These are phyloP conservation scores for Anguilla obscura DNA, from an alignment of 2,797 vertebrate species.

Conservation along the genomic window DNA sequence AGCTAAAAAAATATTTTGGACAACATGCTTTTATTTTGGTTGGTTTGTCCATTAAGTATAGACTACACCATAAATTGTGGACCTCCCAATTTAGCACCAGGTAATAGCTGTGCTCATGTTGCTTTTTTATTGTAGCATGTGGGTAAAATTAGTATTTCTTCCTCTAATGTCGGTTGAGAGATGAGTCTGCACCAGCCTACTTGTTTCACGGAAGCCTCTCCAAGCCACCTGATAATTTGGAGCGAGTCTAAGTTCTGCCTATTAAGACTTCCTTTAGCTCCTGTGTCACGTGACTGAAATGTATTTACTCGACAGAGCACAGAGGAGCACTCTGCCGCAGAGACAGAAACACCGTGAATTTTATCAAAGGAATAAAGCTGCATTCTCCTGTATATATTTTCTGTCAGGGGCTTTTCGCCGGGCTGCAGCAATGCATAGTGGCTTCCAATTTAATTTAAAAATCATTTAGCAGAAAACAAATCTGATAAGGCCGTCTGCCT, in stretches of 20 bases:
- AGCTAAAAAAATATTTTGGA: too few species aligned
- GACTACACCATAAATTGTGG: too few species aligned
- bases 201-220: not conserved
- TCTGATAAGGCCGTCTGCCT: not conserved
- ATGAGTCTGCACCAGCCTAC: not conserved
- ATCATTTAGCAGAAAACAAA: not conserved
- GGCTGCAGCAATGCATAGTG: not conserved
- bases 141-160: not conserved
- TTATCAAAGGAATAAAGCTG: not conserved
- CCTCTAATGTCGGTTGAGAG: not conserved
- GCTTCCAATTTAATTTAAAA: not conserved
- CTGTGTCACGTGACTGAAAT: not conserved
- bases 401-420: not conserved
- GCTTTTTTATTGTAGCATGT: not conserved
- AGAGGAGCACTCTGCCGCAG: not conserved
- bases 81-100: too few species aligned
- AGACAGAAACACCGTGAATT: not conserved
- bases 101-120: too few species aligned
- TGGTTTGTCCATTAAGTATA: too few species aligned
- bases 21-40: too few species aligned
- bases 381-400: not conserved
- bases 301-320: not conserved
- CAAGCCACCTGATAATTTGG: not conserved
- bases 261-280: not conserved
- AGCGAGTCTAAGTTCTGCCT: not conserved